A percentile compares a stretch with the other conserved stretches of the same genome.
Evolutionary conservation across 2,113 vertebrate genomes (phyloP).

Genomic region (Trinectes maculatus): DNA sequence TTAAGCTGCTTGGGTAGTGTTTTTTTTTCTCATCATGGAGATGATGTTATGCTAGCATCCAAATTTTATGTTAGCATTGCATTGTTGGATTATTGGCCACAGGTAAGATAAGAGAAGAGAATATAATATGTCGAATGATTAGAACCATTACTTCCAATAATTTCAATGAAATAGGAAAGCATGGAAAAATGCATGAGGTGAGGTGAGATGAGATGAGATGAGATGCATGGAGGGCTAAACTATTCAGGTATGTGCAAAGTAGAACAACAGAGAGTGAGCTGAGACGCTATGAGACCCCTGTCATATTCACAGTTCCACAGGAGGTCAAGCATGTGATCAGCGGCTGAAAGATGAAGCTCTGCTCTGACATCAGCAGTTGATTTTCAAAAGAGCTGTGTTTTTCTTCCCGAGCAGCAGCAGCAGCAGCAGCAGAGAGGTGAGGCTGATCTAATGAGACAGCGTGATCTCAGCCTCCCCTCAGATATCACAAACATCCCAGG

Average conservation of each 20-base stretch:
- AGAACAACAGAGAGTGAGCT: background rate
- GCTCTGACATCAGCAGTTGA: conserved; percentile 12
- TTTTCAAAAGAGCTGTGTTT: conserved; percentile 17
- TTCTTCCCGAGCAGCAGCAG: conserved; percentile 15
- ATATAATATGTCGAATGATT: too few relatives aligned
- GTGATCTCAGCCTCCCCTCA: conserved; percentile 58
- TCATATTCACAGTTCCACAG: conserved; percentile 19
- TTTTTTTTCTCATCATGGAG: background rate
- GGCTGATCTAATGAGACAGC: conserved; percentile 68
- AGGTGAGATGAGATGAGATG: background rate
- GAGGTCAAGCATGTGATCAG: conserved; percentile 21
- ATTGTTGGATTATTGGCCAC: background rate
- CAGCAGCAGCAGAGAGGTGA: conserved; percentile 12
- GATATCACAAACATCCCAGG: conserved; percentile 44
- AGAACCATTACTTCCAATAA: background rate
- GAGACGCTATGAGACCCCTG: background rate
- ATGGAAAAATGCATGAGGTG: background rate
- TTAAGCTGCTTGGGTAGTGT: background rate
- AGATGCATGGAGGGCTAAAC: background rate
- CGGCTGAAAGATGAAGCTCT: conserved; percentile 2
- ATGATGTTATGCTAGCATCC: background rate
- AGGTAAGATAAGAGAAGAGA: background rate
- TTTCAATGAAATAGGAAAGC: background rate
- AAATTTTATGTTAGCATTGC: background rate
- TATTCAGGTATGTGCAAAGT: background rate